Conservation (phyloP, 2,888 invertebrate species). For the Conomelus anceps region DNA sequence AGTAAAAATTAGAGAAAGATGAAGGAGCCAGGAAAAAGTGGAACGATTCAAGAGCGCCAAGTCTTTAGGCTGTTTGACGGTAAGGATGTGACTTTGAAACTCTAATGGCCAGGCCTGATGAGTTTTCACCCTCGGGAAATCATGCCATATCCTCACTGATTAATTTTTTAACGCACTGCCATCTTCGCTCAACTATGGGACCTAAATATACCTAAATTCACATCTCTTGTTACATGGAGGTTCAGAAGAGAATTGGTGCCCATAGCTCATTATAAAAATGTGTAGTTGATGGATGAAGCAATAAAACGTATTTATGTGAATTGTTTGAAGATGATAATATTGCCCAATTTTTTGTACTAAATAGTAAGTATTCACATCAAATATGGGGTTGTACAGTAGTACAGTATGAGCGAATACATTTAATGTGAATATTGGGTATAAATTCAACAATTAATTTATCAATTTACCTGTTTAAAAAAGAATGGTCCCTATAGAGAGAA, state of each 20-base stretch:
- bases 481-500: no score
- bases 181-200: not conserved
- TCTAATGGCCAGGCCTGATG: not conserved
- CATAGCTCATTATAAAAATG: not conserved
- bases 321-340: no score
- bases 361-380: no score
- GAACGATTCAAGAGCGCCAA: not conserved
- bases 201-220: not conserved
- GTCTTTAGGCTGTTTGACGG: not conserved
- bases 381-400: no score
- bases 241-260: not conserved
- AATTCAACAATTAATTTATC: no score
- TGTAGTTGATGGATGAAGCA: not conserved
- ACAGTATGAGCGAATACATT: no score
- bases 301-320: no score
- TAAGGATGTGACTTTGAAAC: not conserved
- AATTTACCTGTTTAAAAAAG: not conserved
- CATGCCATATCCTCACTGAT: not conserved
- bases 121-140: not conserved
- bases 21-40: not conserved
- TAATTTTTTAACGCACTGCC: not conserved
- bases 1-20: not conserved
- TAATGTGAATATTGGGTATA: no score
- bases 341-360: no score
- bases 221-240: not conserved